These are phyloP conservation scores for Dendropsophus ebraccatus DNA, from an alignment of 2,113 vertebrate genomes.

Conservation along the genomic window DNA sequence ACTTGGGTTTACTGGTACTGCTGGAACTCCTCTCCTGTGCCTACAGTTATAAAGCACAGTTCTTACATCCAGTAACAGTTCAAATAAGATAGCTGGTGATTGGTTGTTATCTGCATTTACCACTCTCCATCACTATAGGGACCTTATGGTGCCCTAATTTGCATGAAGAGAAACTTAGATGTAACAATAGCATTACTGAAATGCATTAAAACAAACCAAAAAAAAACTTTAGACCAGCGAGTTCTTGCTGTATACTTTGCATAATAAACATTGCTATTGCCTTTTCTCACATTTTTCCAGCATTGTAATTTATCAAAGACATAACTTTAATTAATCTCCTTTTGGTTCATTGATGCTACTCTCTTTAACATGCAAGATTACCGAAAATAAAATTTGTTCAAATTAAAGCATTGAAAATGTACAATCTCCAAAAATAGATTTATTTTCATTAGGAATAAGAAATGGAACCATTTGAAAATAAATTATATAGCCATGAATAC, in stretches of 20 bases:
- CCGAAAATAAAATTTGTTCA: conserved; percentile 22
- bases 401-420: conserved; percentile 31
- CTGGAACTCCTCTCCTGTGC: too few relatives aligned
- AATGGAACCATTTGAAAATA: conserved; percentile 38
- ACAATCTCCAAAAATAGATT: conserved; percentile 17
- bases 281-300: background rate
- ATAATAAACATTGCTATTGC: background rate
- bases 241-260: background rate
- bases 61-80: too few relatives aligned
- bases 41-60: background rate
- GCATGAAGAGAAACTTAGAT: too few relatives aligned
- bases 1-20: too few relatives aligned
- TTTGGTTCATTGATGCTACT: conserved; percentile 37
- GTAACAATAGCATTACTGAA: background rate
- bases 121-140: too few relatives aligned
- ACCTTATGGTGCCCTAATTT: too few relatives aligned
- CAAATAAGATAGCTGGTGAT: too few relatives aligned
- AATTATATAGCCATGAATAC: conserved; percentile 38
- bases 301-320: conserved; percentile 39
- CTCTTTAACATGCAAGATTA: conserved; percentile 27
- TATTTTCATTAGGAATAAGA: conserved; percentile 41
- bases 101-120: too few relatives aligned
- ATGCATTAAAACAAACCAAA: background rate
- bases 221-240: background rate
- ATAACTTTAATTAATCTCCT: conserved; percentile 46